Evolutionary conservation across 2,888 invertebrate genomes (phyloP).

Genomic region (Hesperia comma): DNA sequence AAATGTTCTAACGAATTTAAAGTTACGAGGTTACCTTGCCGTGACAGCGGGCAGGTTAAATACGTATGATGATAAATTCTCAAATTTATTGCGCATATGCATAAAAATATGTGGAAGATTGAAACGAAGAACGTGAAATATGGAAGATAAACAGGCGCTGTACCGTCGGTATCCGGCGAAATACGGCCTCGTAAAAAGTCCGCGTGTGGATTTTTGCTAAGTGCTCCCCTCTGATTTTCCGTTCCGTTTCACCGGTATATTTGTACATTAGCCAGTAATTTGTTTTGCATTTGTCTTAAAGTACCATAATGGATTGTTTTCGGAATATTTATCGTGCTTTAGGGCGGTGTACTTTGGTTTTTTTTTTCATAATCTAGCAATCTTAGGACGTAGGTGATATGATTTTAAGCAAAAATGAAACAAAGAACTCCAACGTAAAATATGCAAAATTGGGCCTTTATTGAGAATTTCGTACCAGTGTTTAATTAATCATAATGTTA

Average conservation of each 20-base stretch:
- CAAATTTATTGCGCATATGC: conserved; percentile 39
- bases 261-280: conserved; percentile 54
- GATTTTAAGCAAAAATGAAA: too few relatives aligned
- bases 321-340: not conserved
- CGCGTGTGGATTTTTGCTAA: conserved; percentile 57
- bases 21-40: not conserved
- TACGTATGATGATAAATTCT: conserved; percentile 31
- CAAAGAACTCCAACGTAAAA: too few relatives aligned
- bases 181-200: conserved; percentile 66
- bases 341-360: too few relatives aligned
- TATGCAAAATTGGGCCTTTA: too few relatives aligned
- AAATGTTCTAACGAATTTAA: too few relatives aligned
- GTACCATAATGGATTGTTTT: conserved; percentile 10
- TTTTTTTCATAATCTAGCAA: too few relatives aligned
- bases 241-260: conserved; percentile 43
- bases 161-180: conserved; percentile 54
- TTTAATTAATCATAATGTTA: too few relatives aligned
- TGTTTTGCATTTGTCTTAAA: conserved; percentile 11
- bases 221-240: conserved; percentile 58
- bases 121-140: conserved; percentile 61
- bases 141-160: conserved; percentile 60
- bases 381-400: too few relatives aligned
- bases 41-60: conserved; percentile 30
- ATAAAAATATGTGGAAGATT: conserved; percentile 54
- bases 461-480: too few relatives aligned